Base-by-base conservation (phyloP, 2,113 vertebrate genomes). In the Zootoca vivipara region DNA sequence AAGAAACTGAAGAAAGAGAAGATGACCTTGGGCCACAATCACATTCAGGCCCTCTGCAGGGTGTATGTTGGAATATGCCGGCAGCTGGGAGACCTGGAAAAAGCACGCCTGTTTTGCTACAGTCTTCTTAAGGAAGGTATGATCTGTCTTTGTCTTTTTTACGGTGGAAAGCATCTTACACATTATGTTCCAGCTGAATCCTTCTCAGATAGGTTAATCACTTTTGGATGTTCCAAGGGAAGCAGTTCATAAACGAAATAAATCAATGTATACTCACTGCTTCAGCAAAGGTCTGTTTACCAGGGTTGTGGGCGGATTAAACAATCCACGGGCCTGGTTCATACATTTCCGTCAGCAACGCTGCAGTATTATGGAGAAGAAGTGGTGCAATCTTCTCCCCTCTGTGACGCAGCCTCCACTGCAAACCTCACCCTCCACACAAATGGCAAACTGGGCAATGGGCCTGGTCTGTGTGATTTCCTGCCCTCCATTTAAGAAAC, bases 91-190 rank as follows among this genome's bases (percentile, higher is more conserved):
- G 97, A 98, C 91, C 83, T 97, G 93, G 98, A 98, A 91, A 97
- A 97, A 92, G 98, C 98, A 4, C 98, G 97, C 22, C 88, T 98
- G n/a, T 95, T 99, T 78, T 98, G 97, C 88, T 99, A 98, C 83
- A 98, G 96, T 90, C 93, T 99, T 2, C 97, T 99, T 28, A 97
- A 96, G 91, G 98, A 99, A 98, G 98, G 99, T 99, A 89, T 30
- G 85, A 38, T 40, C 3, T 7, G 10, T 1, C 30, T 26, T 75
- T 13, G 20, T 7, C 72, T 46, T n/a, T 40, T 20, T 78, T 58
- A 1, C 40, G 0, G 46, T 1, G 40, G 56, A 91, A 82, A 65
- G 30, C 33, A 7, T 15, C 0, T 3, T 70, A 12, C 20, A 15
- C 18, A 16, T 52, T n/a, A 5, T 12, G 5, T 8, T 8, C 46